phyloP scores from a whole-genome alignment of 1,140 invertebrate genomes.

The Thalassaphorura encarpata region DNA sequence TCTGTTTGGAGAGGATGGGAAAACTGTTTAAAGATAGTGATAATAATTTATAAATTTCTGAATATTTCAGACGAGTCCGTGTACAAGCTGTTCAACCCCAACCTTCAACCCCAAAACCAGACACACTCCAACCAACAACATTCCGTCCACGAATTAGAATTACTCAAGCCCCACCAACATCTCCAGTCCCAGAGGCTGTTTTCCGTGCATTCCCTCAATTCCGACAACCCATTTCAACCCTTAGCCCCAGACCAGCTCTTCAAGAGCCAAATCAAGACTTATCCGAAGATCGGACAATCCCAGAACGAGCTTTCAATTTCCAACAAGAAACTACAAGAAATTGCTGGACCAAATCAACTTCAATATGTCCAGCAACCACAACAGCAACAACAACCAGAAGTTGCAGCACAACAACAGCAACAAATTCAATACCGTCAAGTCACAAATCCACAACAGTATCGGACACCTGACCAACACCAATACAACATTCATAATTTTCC shows the following conservation, averaged over 20 bases:
- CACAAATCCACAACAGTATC: slow-evolving; percentile 25
- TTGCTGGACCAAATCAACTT: slow-evolving; percentile 33
- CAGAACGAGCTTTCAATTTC: slow-evolving; percentile 19
- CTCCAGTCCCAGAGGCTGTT: background rate
- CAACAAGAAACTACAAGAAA: slow-evolving; percentile 34
- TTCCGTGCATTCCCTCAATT: background rate
- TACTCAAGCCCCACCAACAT: slow-evolving; percentile 17
- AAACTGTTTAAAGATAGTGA: no score
- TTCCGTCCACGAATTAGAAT: slow-evolving; percentile 28
- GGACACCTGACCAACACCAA: slow-evolving; percentile 1
- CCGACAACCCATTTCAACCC: background rate
- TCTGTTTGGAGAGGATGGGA: no score
- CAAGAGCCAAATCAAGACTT: slow-evolving; percentile 10
- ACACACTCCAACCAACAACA: slow-evolving; percentile 16
- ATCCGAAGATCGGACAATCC: background rate
- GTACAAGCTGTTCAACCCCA: background rate
- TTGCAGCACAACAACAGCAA: slow-evolving; percentile 14
- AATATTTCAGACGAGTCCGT: no score
- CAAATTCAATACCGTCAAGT: slow-evolving; percentile 35
- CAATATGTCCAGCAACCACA: slow-evolving; percentile 37
- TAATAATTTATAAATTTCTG: no score
- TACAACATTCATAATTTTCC: slow-evolving; percentile 7
- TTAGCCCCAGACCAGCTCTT: background rate
- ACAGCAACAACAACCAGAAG: slow-evolving; percentile 44
- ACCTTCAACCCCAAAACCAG: slow-evolving; percentile 3